Percentiles rank a stretch among this genome's conserved stretches.
Evolutionary conservation across 2,113 vertebrate genomes (phyloP).

Genomic region (Nicator chloris): DNA sequence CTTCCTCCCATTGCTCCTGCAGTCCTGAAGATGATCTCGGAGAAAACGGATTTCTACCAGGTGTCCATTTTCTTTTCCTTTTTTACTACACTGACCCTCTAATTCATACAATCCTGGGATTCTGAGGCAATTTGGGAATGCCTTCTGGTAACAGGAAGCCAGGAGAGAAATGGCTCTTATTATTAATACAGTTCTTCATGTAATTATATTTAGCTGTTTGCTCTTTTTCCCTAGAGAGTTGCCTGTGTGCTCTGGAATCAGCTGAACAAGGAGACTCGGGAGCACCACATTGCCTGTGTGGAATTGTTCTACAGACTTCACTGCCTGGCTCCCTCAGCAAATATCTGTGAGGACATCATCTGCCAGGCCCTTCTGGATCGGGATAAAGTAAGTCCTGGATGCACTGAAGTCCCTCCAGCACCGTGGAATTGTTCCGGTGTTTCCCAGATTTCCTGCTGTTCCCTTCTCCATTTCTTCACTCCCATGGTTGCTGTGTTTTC

Average conservation of each 20-base stretch:
- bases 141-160: not conserved
- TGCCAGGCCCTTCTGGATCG: constrained; percentile 86
- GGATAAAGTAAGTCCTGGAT: constrained; percentile 80
- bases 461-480: not conserved
- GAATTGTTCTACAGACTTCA: constrained; percentile 95
- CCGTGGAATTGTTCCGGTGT: not conserved
- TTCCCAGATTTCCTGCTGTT: not conserved
- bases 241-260: constrained; percentile 91
- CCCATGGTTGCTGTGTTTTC: not conserved
- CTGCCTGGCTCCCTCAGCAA: constrained; percentile 89
- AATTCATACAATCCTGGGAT: not conserved
- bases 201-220: not conserved
- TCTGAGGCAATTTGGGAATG: not conserved
- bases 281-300: constrained; percentile 90
- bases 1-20: constrained; percentile 86
- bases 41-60: constrained; percentile 93
- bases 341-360: constrained; percentile 94
- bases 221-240: constrained; percentile 75
- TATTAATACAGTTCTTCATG: too few relatives aligned
- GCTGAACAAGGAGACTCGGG: constrained; percentile 85
- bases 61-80: constrained; percentile 50
- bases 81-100: not conserved
- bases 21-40: constrained; percentile 80
- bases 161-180: not conserved
- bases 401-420: not conserved